Evolutionary conservation across 1,140 invertebrate species (phyloP).

Genomic region (Leguminivora glycinivorella): DNA sequence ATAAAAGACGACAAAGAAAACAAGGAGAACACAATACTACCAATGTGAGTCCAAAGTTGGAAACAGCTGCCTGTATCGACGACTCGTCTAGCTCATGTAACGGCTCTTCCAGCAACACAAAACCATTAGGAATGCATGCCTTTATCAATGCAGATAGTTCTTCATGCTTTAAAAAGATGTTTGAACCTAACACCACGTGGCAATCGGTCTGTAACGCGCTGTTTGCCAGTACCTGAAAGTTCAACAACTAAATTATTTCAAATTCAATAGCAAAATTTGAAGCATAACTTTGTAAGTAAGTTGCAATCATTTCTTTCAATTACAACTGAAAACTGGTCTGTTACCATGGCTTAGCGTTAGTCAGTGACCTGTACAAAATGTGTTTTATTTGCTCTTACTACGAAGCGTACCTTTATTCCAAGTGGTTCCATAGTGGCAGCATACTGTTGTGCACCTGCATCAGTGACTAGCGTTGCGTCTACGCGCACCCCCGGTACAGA

Average conservation of each 20-base stretch:
- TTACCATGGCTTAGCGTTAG: no score
- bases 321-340: no score
- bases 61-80: conserved; percentile 54
- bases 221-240: conserved; percentile 51
- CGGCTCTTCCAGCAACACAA: conserved; percentile 88
- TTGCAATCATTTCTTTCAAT: no score
- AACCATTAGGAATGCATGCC: conserved; percentile 86
- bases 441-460: conserved; percentile 69
- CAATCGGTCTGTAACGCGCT: conserved; percentile 83
- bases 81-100: conserved; percentile 76
- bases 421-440: conserved; percentile 75
- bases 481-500: conserved; percentile 84
- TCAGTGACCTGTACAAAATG: no score
- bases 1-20: no score
- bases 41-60: conserved; percentile 30
- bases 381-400: neutral
- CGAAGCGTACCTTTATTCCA: conserved; percentile 76
- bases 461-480: conserved; percentile 79
- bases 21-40: neutral
- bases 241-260: no score
- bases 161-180: conserved; percentile 80
- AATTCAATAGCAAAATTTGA: no score
- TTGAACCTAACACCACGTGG: conserved; percentile 82
- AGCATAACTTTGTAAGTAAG: no score
- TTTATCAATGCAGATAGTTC: conserved; percentile 80